Percentiles rank a stretch among this genome's conserved stretches.
Conservation (phyloP, 1,140 invertebrate genomes). For the Varroa destructor region DNA sequence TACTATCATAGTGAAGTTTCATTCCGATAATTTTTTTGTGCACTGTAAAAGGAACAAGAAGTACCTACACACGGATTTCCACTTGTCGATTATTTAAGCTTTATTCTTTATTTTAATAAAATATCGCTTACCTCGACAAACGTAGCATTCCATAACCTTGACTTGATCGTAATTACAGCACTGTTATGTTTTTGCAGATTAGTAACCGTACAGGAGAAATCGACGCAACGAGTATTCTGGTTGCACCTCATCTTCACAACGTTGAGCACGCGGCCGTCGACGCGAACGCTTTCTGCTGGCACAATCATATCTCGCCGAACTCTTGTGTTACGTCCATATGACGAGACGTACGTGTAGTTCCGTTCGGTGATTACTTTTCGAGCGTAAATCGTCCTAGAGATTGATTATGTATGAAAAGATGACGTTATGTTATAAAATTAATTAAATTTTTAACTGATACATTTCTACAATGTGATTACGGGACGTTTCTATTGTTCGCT, state of each 20-base stretch:
- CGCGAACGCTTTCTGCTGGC: neutral
- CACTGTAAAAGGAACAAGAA: no score
- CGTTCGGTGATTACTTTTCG: slow-evolving; percentile 23
- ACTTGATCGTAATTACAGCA: slow-evolving; percentile 54
- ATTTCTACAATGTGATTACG: no score
- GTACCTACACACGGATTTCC: no score
- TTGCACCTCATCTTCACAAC: neutral
- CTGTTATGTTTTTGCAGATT: slow-evolving; percentile 47
- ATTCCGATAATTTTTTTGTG: no score
- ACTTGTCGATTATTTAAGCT: no score
- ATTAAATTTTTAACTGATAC: no score
- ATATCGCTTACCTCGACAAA: slow-evolving; percentile 41
- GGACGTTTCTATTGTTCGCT: no score
- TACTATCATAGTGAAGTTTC: no score
- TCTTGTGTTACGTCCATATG: neutral
- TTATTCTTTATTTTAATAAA: no score
- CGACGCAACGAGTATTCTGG: slow-evolving; percentile 50
- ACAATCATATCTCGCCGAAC: slow-evolving; percentile 2
- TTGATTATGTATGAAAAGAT: neutral
- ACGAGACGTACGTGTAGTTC: slow-evolving; percentile 2
- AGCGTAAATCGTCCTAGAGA: slow-evolving; percentile 19
- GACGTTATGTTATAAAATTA: no score
- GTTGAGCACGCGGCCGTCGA: neutral
- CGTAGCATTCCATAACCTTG: slow-evolving; percentile 76
- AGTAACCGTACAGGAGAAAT: slow-evolving; percentile 62